A percentile compares a stretch with the other conserved stretches of the same genome.
phyloP scores from a whole-genome alignment of 2,113 vertebrate genomes.

The Penelope pileata region DNA sequence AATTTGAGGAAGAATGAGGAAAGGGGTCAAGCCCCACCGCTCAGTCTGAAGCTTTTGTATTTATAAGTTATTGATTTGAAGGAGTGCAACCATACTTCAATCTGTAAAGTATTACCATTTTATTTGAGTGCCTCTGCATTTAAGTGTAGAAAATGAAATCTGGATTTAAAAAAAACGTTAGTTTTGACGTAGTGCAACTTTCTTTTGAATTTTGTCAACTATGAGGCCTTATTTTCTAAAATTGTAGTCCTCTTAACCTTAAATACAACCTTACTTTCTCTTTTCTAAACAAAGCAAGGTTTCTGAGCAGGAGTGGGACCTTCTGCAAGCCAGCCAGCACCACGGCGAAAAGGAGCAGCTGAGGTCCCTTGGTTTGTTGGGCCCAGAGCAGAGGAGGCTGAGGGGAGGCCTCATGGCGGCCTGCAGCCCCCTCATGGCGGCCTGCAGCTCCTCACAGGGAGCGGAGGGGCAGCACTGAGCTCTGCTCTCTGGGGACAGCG shows the following conservation, averaged over 20 bases:
- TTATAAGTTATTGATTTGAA: slow-evolving; percentile 30
- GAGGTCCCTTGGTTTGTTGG: no score
- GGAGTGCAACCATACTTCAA: neutral
- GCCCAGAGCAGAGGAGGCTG: no score
- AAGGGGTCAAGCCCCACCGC: neutral
- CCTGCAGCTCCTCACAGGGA: no score
- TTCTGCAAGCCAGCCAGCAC: neutral
- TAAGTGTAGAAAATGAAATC: neutral
- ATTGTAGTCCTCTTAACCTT: neutral
- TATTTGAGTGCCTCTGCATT: neutral
- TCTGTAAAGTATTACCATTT: neutral
- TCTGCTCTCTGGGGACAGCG: no score
- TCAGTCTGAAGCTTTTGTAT: neutral
- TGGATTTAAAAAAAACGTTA: neutral
- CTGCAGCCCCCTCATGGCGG: no score
- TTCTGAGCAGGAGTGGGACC: neutral
- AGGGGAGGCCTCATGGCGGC: no score
- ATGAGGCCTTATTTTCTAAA: neutral
- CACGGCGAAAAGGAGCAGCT: neutral
- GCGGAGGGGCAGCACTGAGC: no score
- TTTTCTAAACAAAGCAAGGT: neutral
- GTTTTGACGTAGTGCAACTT: neutral
- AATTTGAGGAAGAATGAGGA: neutral
- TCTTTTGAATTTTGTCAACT: neutral
- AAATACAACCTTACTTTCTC: neutral